These are phyloP conservation scores for Dromius quadrimaculatus DNA, from an alignment of 2,888 invertebrate genomes.

Conservation along the genomic window DNA sequence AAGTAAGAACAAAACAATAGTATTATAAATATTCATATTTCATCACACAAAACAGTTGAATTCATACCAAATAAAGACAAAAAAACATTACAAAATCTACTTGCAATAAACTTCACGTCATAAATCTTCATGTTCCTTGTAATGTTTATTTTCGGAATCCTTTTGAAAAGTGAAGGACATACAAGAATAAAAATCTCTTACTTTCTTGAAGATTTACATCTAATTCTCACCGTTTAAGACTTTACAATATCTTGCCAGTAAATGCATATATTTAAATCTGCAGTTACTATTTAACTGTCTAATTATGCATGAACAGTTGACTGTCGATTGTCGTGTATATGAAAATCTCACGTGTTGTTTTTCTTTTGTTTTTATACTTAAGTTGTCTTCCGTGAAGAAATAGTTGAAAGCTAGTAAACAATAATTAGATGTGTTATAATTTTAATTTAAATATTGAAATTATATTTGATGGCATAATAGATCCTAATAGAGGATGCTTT, in stretches of 20 bases:
- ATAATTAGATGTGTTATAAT: neutral
- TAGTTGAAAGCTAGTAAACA: constrained; percentile 3
- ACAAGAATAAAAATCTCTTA: constrained; percentile 1
- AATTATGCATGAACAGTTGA: constrained; percentile 4
- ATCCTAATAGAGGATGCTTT: no score
- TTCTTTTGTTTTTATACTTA: neutral
- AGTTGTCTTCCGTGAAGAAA: neutral
- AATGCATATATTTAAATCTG: neutral
- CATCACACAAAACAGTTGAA: no score
- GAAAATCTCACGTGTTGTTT: constrained; percentile 4
- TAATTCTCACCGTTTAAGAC: neutral
- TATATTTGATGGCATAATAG: neutral
- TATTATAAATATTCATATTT: no score
- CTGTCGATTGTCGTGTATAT: constrained; percentile 1
- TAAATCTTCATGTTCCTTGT: no score
- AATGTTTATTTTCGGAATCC: no score
- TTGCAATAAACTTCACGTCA: no score
- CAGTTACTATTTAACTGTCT: neutral
- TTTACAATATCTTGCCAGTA: neutral
- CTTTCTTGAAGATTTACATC: neutral
- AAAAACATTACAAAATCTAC: no score
- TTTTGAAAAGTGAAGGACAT: no score
- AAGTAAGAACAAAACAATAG: no score
- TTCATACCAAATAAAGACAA: no score
- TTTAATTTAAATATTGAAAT: neutral